A percentile compares a stretch with the other conserved stretches of the same genome.
Conservation (phyloP, 2,888 invertebrate genomes). For the Tortrix viridana region DNA sequence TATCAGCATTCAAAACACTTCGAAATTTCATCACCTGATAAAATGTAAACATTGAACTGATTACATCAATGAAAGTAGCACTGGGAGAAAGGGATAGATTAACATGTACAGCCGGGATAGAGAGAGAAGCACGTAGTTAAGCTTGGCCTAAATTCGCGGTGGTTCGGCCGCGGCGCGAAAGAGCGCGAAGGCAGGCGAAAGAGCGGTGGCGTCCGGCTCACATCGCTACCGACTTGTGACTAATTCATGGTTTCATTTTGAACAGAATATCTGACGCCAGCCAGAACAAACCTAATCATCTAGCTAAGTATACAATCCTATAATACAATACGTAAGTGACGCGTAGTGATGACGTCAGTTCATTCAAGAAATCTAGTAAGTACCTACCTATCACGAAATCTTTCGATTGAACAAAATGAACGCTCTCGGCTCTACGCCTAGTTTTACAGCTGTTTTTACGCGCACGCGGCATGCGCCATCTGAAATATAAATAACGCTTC, state of each 20-base stretch:
- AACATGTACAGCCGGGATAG: conserved; percentile 48
- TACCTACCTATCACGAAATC: conserved; percentile 62
- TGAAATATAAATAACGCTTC: no score
- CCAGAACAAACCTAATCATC: conserved; percentile 74
- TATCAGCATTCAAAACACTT: conserved; percentile 41
- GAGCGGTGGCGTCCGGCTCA: conserved; percentile 74
- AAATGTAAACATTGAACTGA: conserved; percentile 76
- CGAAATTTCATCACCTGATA: conserved; percentile 54
- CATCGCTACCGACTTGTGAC: conserved; percentile 82
- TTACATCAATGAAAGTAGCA: conserved; percentile 67
- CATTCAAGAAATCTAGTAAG: conserved; percentile 69
- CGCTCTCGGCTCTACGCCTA: conserved; percentile 23
- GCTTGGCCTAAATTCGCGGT: conserved; percentile 75
- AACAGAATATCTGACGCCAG: conserved; percentile 69
- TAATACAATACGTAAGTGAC: conserved; percentile 48
- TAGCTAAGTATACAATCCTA: conserved; percentile 45
- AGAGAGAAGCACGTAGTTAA: conserved; percentile 58
- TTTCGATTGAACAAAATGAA: conserved; percentile 55
- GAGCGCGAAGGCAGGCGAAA: conserved; percentile 65
- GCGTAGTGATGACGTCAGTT: conserved; percentile 75
- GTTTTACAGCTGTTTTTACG: conserved; percentile 16
- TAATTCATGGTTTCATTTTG: conserved; percentile 68
- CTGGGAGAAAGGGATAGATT: conserved; percentile 55
- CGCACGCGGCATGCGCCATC: neutral
- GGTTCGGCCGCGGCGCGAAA: conserved; percentile 67